Base-by-base conservation (phyloP, 1,140 invertebrate species). In the Drosophila novamexicana region DNA sequence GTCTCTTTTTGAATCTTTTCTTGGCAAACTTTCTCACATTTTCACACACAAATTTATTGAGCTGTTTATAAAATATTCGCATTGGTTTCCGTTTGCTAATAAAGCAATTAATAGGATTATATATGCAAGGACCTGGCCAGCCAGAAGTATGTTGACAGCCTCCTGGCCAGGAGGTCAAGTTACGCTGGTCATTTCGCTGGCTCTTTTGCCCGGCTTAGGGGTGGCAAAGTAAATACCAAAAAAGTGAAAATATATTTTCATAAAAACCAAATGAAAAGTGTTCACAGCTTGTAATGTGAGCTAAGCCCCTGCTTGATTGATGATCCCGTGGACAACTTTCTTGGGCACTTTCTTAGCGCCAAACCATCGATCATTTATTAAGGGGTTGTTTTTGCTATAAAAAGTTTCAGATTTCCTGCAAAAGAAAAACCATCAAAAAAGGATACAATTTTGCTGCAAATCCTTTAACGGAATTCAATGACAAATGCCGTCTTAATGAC, bases 41-140 rank as follows among this genome's bases (percentile, higher is more conserved):
- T 67, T 70, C 57, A 70, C 65, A 75, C 75, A 75, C 75, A 64
- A 52, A 75, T 71, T 54, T 80, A 75, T 89, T 83, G 66, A 89
- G 74, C 64, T 88, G 83, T 88, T 83, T 50, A 29, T 29, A 29
- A 34, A 63, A 54, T 69, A 58, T 75, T 66, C 45, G 37, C 40
- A 53, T 77, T 72, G 63, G 71, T 77, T 66, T 16, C 37, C 71
- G 57, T 44, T 62, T 68, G 52, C 66, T 80, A 80, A 88, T 88
- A 84, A 83, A 75, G 84, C 77, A 89, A 88, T 88, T 80, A 88
- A 88, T 84, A 75, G 64, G 83, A 89, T 88, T 88, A 89, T 69
- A 36, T 89, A 88, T 88, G 83, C 83, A 82, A 76, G 57, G 34
- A 67, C 34, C n/a, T 36, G 75, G 36, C 5, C 16, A 36, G 44